A percentile compares a stretch with the other conserved stretches of the same genome.
phyloP scores from a whole-genome alignment of 2,888 invertebrate species.

The Congeria kusceri region DNA sequence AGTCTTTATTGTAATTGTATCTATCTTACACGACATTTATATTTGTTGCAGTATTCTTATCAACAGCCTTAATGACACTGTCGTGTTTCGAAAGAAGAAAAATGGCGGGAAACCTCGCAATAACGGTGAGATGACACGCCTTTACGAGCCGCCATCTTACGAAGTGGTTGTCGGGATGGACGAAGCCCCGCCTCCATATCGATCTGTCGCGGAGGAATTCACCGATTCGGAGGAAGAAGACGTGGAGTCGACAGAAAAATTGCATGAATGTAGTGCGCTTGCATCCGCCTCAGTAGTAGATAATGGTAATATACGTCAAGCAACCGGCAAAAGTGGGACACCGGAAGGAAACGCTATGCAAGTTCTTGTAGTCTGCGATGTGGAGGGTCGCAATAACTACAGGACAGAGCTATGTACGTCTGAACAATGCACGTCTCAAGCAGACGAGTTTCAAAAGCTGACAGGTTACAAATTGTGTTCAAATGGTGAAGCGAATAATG shows the following conservation, averaged over 20 bases:
- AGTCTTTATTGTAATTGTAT: too few species aligned
- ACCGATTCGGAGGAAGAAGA: slow-evolving; percentile 54
- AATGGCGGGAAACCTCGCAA: slow-evolving; percentile 24
- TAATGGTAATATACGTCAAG: not conserved
- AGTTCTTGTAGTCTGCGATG: slow-evolving; percentile 55
- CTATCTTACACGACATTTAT: not conserved
- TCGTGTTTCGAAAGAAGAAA: slow-evolving; percentile 46
- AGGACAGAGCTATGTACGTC: not conserved
- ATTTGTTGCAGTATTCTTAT: slow-evolving; percentile 39
- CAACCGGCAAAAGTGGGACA: not conserved
- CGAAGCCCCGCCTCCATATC: slow-evolving; percentile 67
- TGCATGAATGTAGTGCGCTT: slow-evolving; percentile 1
- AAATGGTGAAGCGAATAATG: not conserved
- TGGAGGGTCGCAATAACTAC: slow-evolving; percentile 35
- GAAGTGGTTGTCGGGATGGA: slow-evolving; percentile 70
- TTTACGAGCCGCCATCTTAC: slow-evolving; percentile 74
- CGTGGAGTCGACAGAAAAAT: slow-evolving; percentile 27
- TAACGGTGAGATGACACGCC: slow-evolving; percentile 53
- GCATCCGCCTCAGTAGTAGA: slow-evolving; percentile 7
- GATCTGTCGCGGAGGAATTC: slow-evolving; percentile 40
- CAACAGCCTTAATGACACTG: slow-evolving; percentile 36
- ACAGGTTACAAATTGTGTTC: slow-evolving; percentile 45
- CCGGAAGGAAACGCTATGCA: slow-evolving; percentile 26
- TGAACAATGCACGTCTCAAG: not conserved
- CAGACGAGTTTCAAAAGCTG: slow-evolving; percentile 33